A percentile compares a stretch with the other conserved stretches of the same genome.
Evolutionary conservation across 2,113 vertebrate species (phyloP).

Genomic region (Oncorhynchus clarkii): DNA sequence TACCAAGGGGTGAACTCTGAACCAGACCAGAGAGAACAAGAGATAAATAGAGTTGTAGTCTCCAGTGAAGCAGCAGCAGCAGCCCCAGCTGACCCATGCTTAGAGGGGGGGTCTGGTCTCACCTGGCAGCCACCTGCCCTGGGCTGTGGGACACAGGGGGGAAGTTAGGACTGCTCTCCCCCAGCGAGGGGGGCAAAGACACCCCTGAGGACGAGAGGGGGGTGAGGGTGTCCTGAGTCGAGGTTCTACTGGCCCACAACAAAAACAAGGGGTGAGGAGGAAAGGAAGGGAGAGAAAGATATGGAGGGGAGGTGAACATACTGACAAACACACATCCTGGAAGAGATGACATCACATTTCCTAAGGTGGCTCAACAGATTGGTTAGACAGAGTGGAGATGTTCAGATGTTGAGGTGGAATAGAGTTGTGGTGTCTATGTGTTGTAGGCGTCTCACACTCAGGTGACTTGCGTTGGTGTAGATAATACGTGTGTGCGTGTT

Average conservation of each 20-base stretch:
- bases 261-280: slow-evolving; percentile 44
- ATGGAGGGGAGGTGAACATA: background rate
- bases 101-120: slow-evolving; percentile 60
- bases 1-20: background rate
- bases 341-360: too few species aligned
- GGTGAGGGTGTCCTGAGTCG: too few species aligned
- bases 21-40: slow-evolving; percentile 1
- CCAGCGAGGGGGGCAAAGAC: slow-evolving; percentile 81
- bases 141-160: slow-evolving; percentile 82
- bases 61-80: slow-evolving; percentile 51
- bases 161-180: slow-evolving; percentile 76
- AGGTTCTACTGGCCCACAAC: slow-evolving; percentile 72
- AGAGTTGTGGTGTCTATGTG: too few species aligned
- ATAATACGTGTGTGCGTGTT: too few species aligned
- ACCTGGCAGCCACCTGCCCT: slow-evolving; percentile 85
- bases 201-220: slow-evolving; percentile 76
- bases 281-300: slow-evolving; percentile 36
- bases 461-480: background rate
- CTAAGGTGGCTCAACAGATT: too few species aligned
- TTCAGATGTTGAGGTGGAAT: background rate
- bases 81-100: slow-evolving; percentile 43
- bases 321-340: too few species aligned
- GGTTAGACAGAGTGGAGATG: slow-evolving; percentile 7
- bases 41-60: slow-evolving; percentile 27
- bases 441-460: too few species aligned